Conservation (phyloP, 1,140 invertebrate genomes). For the Ctenoplectra terminalis region DNA sequence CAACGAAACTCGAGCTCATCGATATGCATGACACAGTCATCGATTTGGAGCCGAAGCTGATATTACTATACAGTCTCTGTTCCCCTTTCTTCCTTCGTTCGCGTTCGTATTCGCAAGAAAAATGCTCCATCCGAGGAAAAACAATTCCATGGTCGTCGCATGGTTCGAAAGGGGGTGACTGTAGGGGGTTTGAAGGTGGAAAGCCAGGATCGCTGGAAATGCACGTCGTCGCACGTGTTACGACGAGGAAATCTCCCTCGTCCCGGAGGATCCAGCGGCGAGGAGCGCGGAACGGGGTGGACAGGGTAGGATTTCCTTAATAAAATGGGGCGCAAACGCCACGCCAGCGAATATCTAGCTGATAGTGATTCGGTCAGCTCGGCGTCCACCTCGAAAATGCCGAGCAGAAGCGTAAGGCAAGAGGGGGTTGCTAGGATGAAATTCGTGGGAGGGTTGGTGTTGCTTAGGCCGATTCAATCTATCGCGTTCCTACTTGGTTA, state of each 20-base stretch:
- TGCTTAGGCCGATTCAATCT: constrained; percentile 80
- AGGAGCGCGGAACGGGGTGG: constrained; percentile 22
- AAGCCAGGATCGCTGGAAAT: constrained; percentile 46
- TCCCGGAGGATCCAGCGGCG: constrained; percentile 34
- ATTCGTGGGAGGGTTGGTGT: constrained; percentile 63
- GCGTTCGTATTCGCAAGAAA: constrained; percentile 28
- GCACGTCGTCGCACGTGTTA: constrained; percentile 69
- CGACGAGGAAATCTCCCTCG: constrained; percentile 56
- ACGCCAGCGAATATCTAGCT: constrained; percentile 80
- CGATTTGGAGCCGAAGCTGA: constrained; percentile 39
- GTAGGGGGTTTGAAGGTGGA: constrained; percentile 21
- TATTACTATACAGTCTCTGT: background rate
- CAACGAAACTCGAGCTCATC: constrained; percentile 17
- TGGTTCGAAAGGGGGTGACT: background rate
- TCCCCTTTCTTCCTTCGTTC: background rate
- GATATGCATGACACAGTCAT: constrained; percentile 41
- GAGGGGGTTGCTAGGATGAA: constrained; percentile 62
- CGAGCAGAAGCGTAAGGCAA: constrained; percentile 45
- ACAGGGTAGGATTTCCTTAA: constrained; percentile 77
- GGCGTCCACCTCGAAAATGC: constrained; percentile 72
- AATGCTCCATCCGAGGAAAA: constrained; percentile 50
- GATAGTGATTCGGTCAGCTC: constrained; percentile 79
- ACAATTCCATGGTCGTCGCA: constrained; percentile 51
- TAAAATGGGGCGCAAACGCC: constrained; percentile 80
- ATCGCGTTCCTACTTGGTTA: constrained; percentile 51